These are phyloP conservation scores for Parambassis ranga DNA, from an alignment of 2,797 vertebrate species.

Conservation along the genomic window DNA sequence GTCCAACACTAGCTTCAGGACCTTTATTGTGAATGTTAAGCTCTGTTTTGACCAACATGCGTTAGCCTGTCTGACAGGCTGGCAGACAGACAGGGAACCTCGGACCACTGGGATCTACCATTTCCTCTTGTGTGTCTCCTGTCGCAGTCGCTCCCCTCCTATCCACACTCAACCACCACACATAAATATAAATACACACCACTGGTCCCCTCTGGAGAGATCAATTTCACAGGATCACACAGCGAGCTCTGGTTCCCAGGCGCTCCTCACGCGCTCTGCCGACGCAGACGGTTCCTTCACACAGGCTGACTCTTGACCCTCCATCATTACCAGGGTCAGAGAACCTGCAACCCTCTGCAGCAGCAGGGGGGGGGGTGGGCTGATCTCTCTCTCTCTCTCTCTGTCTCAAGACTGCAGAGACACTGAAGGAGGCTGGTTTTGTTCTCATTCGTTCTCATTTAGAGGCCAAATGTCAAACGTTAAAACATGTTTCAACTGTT, in stretches of 20 bases:
- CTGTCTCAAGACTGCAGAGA: conserved; percentile 25
- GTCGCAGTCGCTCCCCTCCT: conserved; percentile 35
- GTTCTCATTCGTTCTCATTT: conserved; percentile 7
- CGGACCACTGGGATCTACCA: conserved; percentile 49
- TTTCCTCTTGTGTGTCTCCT: conserved; percentile 62
- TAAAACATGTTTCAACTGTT: conserved; percentile 73
- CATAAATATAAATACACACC: conserved; percentile 68
- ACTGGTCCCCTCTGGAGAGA: conserved; percentile 63
- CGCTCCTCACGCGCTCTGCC: conserved; percentile 70
- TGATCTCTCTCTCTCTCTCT: conserved; percentile 8
- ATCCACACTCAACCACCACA: conserved; percentile 41
- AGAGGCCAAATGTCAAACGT: conserved; percentile 74
- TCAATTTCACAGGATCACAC: conserved; percentile 80
- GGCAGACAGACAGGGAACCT: conserved; percentile 54
- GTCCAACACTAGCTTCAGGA: too few relatives aligned
- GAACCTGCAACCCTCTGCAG: conserved; percentile 49
- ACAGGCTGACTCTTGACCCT: conserved; percentile 73
- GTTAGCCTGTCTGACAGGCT: conserved; percentile 31
- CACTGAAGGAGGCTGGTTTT: conserved; percentile 26
- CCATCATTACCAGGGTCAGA: conserved; percentile 69
- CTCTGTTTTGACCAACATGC: too few relatives aligned
- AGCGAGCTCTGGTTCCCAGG: conserved; percentile 75
- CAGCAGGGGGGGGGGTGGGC: conserved; percentile 5
- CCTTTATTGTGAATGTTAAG: too few relatives aligned
- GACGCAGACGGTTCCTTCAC: conserved; percentile 63